A percentile compares a stretch with the other conserved stretches of the same genome.
Evolutionary conservation across 2,113 vertebrate species (phyloP).

Genomic region (Orientallactaga bullata): DNA sequence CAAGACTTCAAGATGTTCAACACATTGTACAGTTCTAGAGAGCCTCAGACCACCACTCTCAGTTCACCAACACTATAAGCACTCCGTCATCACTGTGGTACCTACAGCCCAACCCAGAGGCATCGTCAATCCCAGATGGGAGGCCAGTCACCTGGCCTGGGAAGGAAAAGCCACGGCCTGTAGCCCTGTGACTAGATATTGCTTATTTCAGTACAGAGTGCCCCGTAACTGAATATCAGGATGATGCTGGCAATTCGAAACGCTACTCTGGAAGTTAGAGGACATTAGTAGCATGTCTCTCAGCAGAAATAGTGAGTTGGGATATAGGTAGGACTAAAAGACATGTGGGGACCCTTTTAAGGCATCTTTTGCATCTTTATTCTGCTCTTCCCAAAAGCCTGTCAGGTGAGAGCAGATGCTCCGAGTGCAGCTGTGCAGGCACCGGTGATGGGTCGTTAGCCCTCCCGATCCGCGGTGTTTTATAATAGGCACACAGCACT

Average conservation of each 20-base stretch:
- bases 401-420: neutral
- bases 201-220: neutral
- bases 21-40: too few species aligned
- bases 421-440: neutral
- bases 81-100: too few species aligned
- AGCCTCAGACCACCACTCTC: too few species aligned
- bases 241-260: too few species aligned
- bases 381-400: neutral
- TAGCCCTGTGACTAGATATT: neutral
- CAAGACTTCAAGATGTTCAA: too few species aligned
- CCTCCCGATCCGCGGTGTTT: too few species aligned
- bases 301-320: neutral
- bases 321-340: neutral
- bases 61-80: too few species aligned
- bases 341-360: neutral
- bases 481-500: neutral
- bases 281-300: neutral
- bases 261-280: neutral
- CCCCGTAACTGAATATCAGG: neutral
- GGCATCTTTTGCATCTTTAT: neutral
- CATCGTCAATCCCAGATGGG: too few species aligned
- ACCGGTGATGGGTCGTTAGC: neutral
- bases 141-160: neutral
- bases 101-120: too few species aligned
- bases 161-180: neutral